Evolutionary conservation across 1,140 invertebrate species (phyloP), one percentile per base, ranked within the genome.

Genomic region (Phortica variegata): DNA sequence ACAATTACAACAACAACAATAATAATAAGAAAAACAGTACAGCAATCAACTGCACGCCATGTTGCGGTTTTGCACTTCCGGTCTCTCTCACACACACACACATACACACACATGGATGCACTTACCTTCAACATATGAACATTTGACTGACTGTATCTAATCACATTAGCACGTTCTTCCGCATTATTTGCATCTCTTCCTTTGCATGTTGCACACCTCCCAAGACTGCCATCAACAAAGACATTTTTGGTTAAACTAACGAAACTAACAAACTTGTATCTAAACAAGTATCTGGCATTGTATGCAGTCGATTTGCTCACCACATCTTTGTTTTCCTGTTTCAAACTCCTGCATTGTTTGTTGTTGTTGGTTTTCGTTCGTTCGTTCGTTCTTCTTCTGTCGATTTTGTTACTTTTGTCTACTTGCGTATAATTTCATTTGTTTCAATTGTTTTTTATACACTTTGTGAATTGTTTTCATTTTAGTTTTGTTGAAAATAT

Each of bases 371-470:
- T 7, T 12, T 7, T 29, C 12, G 6, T 29, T 29, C 12, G 26
- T 12, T 7, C 26, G 12, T 7, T 7, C 12, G 26, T 29, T 29
- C 6, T 66, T 66, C 60, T 56, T 60, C 68, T 63, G 63, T 66
- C 63, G 63, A 66, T 66, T 66, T 63, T 66, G 63, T 68, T 66
- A n/a, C 68, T 68, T 66, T 66, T 68, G 63, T 66, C 63, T 34
- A 15, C 8, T 15, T 38, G 36, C 18, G 15, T 19, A 38, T 8
- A 38, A 38, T 38, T 38, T 38, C 36, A 38, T 38, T 38, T 38
- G 36, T 3, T 17, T 38, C 36, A 38, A 38, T 38, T 38, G 36
- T 38, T 38, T 38, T 38, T 15, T 8, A 7, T 18, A 3, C 6
- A 2, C 13, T 38, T 12, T 18, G 17, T 38, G 36, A 17, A 8